Evolutionary conservation across 2,888 invertebrate species (phyloP).

Genomic region (Pocota personata): DNA sequence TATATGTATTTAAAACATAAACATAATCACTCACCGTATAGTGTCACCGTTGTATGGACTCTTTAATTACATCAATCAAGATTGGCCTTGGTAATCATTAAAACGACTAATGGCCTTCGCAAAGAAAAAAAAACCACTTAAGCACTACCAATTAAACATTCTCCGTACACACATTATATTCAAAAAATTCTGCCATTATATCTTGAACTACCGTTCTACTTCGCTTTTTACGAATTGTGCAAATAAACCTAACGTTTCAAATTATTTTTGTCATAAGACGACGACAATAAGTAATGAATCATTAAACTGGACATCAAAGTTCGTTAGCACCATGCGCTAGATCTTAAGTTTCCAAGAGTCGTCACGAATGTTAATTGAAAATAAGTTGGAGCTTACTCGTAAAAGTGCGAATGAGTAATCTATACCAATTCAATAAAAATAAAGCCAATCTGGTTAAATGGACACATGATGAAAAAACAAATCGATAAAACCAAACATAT

Average conservation of each 20-base stretch:
- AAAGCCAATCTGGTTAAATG: not conserved
- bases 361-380: constrained; percentile 10
- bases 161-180: not conserved
- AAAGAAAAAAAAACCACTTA: not conserved
- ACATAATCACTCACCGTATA: not conserved
- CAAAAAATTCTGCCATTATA: not conserved
- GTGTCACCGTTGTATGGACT: too few relatives aligned
- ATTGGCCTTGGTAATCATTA: not conserved
- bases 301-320: constrained; percentile 12
- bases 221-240: not conserved
- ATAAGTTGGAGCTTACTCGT: not conserved
- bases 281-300: constrained; percentile 31
- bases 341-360: not conserved
- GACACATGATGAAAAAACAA: not conserved
- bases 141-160: not conserved
- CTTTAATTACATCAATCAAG: not conserved
- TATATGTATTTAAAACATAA: not conserved
- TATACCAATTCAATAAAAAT: not conserved
- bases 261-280: not conserved
- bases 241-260: not conserved
- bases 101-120: not conserved
- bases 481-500: not conserved
- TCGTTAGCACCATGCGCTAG: constrained; percentile 30
- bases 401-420: not conserved
- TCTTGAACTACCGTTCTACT: not conserved